These are phyloP conservation scores for Leptestheria dahalacensis DNA, from an alignment of 1,140 invertebrate genomes.

Conservation along the genomic window DNA sequence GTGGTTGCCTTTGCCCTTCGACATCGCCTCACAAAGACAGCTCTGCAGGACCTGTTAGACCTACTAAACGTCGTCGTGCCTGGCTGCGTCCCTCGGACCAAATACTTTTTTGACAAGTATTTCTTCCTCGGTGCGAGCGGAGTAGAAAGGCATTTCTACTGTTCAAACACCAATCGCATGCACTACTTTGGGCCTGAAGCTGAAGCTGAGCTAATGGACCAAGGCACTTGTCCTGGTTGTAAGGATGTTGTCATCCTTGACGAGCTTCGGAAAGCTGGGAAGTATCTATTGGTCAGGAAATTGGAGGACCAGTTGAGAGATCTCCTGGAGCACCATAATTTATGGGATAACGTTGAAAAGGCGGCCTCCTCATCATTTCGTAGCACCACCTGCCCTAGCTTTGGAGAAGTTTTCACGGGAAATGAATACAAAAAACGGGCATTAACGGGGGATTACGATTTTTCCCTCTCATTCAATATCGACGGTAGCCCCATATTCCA, in stretches of 20 bases:
- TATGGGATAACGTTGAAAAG: not conserved
- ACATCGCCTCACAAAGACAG: not conserved
- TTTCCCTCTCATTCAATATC: not conserved
- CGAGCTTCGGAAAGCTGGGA: not conserved
- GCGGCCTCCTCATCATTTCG: not conserved
- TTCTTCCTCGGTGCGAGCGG: not conserved
- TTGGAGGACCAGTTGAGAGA: not conserved
- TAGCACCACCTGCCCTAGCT: no score
- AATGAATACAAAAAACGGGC: not conserved
- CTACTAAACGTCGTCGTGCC: not conserved
- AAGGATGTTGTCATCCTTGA: not conserved
- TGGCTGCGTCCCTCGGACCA: not conserved
- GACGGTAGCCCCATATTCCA: slow-evolving; percentile 26
- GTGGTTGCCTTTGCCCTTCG: not conserved
- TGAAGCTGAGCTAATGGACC: not conserved
- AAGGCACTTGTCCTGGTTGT: not conserved
- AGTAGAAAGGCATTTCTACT: not conserved
- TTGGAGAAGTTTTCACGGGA: not conserved
- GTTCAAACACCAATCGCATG: not conserved
- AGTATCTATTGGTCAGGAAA: not conserved
- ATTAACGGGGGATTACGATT: not conserved
- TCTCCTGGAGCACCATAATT: not conserved
- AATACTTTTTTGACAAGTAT: not conserved
- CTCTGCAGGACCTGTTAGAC: not conserved
- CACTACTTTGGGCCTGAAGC: not conserved